Percentiles rank a stretch among this genome's conserved stretches.
Evolutionary conservation across 2,888 invertebrate species (phyloP).

Genomic region (Augochlorella aurata): DNA sequence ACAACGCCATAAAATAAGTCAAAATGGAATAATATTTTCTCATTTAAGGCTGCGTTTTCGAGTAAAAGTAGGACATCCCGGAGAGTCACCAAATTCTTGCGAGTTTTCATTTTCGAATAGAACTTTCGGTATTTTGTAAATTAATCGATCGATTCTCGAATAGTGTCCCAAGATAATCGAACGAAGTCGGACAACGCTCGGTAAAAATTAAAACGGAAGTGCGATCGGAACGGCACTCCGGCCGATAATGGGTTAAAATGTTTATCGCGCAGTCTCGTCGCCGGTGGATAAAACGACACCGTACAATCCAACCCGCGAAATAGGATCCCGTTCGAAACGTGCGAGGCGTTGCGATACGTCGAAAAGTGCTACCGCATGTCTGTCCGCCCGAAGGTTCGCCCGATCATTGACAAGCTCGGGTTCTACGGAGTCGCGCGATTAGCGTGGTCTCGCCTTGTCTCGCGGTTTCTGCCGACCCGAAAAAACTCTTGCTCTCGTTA

Average conservation of each 20-base stretch:
- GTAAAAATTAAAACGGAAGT: slow-evolving; percentile 1
- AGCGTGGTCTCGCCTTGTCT: not conserved
- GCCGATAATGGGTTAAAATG: not conserved
- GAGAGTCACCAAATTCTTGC: too few relatives aligned
- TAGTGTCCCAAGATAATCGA: too few relatives aligned
- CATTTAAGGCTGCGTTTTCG: too few relatives aligned
- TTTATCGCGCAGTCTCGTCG: not conserved
- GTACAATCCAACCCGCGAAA: not conserved
- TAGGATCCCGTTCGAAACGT: slow-evolving; percentile 11
- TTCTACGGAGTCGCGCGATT: not conserved
- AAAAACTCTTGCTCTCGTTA: not conserved
- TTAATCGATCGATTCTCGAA: too few relatives aligned
- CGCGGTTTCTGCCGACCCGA: not conserved
- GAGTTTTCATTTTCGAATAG: too few relatives aligned
- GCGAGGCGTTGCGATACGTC: not conserved
- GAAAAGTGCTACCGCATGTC: not conserved
- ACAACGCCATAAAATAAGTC: too few relatives aligned
- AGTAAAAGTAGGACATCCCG: too few relatives aligned
- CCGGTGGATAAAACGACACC: not conserved
- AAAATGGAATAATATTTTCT: too few relatives aligned
- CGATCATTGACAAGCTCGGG: not conserved
- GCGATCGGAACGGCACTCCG: not conserved
- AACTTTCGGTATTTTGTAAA: too few relatives aligned
- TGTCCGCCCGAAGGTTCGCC: not conserved
- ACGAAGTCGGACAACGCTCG: not conserved